These are phyloP conservation scores for Thamnophis sirtalis DNA, from an alignment of 2,113 vertebrate genomes.

Conservation along the genomic window DNA sequence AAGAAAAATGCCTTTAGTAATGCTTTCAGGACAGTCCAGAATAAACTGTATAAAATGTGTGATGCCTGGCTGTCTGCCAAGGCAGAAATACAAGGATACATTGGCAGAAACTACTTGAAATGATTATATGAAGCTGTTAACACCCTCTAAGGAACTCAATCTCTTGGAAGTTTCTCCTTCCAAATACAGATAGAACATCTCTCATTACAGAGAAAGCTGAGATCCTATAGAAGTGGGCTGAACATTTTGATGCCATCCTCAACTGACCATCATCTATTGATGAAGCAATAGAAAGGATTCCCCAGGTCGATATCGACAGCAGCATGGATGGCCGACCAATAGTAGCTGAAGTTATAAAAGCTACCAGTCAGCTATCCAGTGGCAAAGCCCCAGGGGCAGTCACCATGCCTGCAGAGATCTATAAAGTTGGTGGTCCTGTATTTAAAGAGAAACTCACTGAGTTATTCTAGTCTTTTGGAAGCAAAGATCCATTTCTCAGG, in stretches of 20 bases:
- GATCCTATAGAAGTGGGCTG: background rate
- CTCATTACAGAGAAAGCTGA: background rate
- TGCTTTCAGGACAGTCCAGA: background rate
- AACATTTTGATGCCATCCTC: background rate
- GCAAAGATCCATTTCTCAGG: too few relatives aligned
- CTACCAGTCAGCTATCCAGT: background rate
- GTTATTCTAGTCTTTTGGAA: background rate
- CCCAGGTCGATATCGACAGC: background rate
- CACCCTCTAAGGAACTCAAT: background rate
- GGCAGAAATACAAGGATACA: background rate
- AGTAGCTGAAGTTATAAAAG: background rate
- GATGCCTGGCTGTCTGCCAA: background rate
- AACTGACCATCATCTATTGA: background rate
- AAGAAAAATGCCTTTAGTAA: background rate
- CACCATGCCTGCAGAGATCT: background rate
- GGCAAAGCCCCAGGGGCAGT: background rate
- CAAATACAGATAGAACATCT: background rate
- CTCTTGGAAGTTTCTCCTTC: background rate
- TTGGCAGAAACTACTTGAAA: background rate
- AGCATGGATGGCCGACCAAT: background rate
- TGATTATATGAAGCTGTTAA: background rate
- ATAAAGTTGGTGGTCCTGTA: background rate
- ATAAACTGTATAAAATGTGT: background rate
- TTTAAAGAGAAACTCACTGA: background rate
- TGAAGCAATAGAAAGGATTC: background rate